A percentile compares a stretch with the other conserved stretches of the same genome.
Conservation (phyloP, 2,888 invertebrate genomes). For the Tachina fera region DNA sequence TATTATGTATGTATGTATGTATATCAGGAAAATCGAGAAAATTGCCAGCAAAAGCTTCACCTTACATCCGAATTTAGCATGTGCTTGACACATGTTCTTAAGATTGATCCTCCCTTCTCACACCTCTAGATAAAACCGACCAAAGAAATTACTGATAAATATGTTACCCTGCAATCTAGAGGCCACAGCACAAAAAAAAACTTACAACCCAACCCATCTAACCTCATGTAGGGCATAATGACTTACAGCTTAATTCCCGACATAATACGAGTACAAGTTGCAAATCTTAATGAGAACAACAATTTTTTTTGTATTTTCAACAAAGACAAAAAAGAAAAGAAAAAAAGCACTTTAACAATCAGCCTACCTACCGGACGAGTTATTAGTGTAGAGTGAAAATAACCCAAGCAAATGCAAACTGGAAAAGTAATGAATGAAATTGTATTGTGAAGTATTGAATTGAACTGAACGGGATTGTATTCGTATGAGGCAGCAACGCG, state of each 20-base stretch:
- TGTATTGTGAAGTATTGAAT: constrained; percentile 9
- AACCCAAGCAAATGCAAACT: constrained; percentile 34
- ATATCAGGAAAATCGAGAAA: no score
- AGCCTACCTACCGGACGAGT: constrained; percentile 11
- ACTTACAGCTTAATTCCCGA: constrained; percentile 22
- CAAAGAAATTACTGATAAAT: no score
- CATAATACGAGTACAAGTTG: constrained; percentile 3
- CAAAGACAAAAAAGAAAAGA: not conserved
- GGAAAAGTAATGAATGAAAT: constrained; percentile 7
- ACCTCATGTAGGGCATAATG: not conserved
- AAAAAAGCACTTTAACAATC: not conserved
- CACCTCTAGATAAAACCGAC: no score
- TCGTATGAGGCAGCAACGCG: constrained; percentile 27
- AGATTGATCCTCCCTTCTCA: no score
- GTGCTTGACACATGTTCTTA: no score
- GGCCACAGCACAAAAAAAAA: no score
- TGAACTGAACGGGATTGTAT: constrained; percentile 22
- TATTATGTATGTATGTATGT: no score
- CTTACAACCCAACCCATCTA: not conserved
- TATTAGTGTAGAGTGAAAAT: constrained; percentile 19
- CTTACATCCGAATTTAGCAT: no score
- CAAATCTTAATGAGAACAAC: constrained; percentile 41
- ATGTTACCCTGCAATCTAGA: no score
- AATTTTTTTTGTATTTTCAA: not conserved
- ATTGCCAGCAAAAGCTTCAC: no score